Percentiles rank a stretch among this genome's conserved stretches.
phyloP scores from a whole-genome alignment of 1,140 invertebrate genomes.

The Heliconius himera region DNA sequence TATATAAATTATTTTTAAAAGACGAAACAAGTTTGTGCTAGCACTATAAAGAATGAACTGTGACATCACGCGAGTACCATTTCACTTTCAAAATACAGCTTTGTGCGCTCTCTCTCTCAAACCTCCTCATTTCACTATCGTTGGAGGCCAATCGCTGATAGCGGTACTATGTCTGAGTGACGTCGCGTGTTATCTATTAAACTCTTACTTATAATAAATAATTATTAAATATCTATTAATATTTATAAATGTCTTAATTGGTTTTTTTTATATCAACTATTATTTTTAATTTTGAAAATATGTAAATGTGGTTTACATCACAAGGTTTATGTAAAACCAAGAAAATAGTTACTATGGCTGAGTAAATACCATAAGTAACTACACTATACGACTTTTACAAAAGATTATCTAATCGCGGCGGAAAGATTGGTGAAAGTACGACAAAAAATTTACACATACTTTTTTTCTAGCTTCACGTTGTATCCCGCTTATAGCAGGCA shows the following conservation, averaged over 20 bases:
- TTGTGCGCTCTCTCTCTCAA: slow-evolving; percentile 50
- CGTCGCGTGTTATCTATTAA: not conserved
- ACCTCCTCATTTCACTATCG: slow-evolving; percentile 62
- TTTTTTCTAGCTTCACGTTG: no score
- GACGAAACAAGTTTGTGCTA: slow-evolving; percentile 27
- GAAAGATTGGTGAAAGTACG: not conserved
- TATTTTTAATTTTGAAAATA: not conserved
- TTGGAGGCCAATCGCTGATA: slow-evolving; percentile 45
- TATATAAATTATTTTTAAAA: not conserved
- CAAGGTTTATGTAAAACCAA: no score
- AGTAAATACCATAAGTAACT: not conserved
- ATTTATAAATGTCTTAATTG: not conserved
- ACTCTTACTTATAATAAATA: not conserved
- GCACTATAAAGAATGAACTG: slow-evolving; percentile 26
- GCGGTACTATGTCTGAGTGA: slow-evolving; percentile 15
- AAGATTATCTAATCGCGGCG: not conserved
- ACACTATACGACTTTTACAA: not conserved
- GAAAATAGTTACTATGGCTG: not conserved
- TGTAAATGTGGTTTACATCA: no score
- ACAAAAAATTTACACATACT: not conserved
- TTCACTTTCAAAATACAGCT: slow-evolving; percentile 65
- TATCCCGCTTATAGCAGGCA: no score
- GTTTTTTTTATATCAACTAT: not conserved
- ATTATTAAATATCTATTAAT: not conserved
- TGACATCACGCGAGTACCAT: slow-evolving; percentile 60